Evolutionary conservation across 2,113 vertebrate genomes (phyloP).

Genomic region (Mugil cephalus): DNA sequence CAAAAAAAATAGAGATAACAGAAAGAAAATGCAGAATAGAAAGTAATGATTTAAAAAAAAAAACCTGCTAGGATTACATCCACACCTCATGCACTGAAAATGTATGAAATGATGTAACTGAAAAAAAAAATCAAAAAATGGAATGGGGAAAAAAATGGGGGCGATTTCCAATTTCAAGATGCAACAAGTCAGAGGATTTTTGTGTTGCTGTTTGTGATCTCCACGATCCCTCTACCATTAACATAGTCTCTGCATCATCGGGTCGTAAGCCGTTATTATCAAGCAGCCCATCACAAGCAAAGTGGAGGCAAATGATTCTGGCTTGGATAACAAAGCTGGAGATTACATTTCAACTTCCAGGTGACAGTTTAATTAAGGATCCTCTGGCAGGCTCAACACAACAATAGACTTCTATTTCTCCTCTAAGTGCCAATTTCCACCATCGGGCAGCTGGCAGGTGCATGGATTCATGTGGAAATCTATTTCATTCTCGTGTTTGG

Average conservation of each 20-base stretch:
- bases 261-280: slow-evolving; percentile 69
- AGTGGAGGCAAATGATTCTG: slow-evolving; percentile 82
- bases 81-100: slow-evolving; percentile 10
- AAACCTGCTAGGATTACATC: slow-evolving; percentile 30
- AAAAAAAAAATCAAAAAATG: no score
- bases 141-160: background rate
- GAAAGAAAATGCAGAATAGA: no score
- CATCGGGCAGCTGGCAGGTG: slow-evolving; percentile 79
- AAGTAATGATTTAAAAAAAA: slow-evolving; percentile 2
- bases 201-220: slow-evolving; percentile 42
- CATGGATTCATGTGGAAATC: slow-evolving; percentile 82
- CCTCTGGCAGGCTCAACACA: slow-evolving; percentile 79
- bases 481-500: slow-evolving; percentile 82
- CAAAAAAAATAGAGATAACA: background rate
- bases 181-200: slow-evolving; percentile 47
- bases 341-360: slow-evolving; percentile 84
- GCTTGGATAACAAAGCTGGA: slow-evolving; percentile 81
- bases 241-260: slow-evolving; percentile 55
- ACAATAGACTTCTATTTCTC: slow-evolving; percentile 84
- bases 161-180: slow-evolving; percentile 67
- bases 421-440: slow-evolving; percentile 85
- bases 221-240: slow-evolving; percentile 60
- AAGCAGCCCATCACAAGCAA: slow-evolving; percentile 69
- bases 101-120: slow-evolving; percentile 28
- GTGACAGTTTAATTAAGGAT: slow-evolving; percentile 88